Conservation (phyloP, 2,113 vertebrate species). For the Oreochromis spilurus region DNA sequence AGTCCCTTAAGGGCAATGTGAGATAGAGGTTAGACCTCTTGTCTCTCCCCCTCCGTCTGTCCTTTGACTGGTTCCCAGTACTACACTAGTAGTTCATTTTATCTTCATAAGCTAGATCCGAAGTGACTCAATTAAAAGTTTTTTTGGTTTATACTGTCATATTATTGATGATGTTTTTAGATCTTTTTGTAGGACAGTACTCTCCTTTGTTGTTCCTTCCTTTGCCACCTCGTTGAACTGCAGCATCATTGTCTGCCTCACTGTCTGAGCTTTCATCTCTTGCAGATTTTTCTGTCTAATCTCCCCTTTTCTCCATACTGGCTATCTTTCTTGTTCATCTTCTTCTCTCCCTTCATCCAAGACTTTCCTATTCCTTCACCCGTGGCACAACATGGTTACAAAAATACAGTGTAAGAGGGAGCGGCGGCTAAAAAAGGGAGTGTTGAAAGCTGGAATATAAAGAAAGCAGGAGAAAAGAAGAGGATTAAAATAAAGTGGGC, state of each 20-base stretch:
- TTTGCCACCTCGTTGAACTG: not conserved
- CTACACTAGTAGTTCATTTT: not conserved
- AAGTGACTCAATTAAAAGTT: not conserved
- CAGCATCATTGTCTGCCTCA: not conserved
- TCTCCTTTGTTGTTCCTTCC: not conserved
- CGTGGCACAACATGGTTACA: not conserved
- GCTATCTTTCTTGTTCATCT: not conserved
- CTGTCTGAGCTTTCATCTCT: conserved; percentile 3
- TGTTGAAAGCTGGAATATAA: conserved; percentile 18
- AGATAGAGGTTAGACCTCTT: conserved; percentile 48
- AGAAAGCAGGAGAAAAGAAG: not conserved
- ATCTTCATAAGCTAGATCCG: not conserved
- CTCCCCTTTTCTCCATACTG: not conserved
- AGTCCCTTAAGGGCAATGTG: conserved; percentile 56
- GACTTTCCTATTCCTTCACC: not conserved
- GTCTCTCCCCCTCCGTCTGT: conserved; percentile 16
- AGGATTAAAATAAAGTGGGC: conserved; percentile 36
- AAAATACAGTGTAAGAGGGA: not conserved
- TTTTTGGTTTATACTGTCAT: not conserved
- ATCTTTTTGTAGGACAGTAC: not conserved
- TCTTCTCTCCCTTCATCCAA: not conserved
- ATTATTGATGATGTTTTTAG: not conserved
- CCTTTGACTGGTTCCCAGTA: not conserved
- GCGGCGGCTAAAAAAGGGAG: not conserved
- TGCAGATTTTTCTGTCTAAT: not conserved